Evolutionary conservation across 2,113 vertebrate species (phyloP).

Genomic region (Engraulis encrasicolus): DNA sequence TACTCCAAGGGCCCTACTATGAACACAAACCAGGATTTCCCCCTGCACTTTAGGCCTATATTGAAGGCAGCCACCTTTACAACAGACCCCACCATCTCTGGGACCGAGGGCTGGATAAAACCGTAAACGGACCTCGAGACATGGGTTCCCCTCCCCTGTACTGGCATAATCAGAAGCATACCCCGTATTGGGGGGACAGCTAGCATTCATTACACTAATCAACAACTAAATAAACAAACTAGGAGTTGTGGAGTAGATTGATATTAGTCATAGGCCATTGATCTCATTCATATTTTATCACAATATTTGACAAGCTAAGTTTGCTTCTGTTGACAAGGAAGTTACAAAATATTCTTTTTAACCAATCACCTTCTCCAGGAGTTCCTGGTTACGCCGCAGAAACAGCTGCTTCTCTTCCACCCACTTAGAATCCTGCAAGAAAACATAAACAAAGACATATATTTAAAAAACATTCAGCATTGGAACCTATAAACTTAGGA

Average conservation of each 20-base stretch:
- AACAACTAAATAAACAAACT: not conserved
- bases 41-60: no score
- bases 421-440: conserved; percentile 92
- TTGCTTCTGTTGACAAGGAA: not conserved
- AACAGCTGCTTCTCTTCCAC: conserved; percentile 99
- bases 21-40: no score
- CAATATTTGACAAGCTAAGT: not conserved
- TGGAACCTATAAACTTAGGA: no score
- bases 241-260: not conserved
- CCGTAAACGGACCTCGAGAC: no score
- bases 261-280: not conserved
- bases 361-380: conserved; percentile 88
- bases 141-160: no score
- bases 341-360: not conserved
- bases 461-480: not conserved
- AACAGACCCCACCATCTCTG: no score
- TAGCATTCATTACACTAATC: no score
- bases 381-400: conserved; percentile 93
- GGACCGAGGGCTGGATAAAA: no score
- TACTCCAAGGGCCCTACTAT: no score
- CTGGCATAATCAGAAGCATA: no score
- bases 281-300: not conserved
- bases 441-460: not conserved
- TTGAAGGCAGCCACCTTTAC: no score
- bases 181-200: no score